Evolutionary conservation across 2,888 invertebrate species (phyloP).

Genomic region (Latrodectus elegans): DNA sequence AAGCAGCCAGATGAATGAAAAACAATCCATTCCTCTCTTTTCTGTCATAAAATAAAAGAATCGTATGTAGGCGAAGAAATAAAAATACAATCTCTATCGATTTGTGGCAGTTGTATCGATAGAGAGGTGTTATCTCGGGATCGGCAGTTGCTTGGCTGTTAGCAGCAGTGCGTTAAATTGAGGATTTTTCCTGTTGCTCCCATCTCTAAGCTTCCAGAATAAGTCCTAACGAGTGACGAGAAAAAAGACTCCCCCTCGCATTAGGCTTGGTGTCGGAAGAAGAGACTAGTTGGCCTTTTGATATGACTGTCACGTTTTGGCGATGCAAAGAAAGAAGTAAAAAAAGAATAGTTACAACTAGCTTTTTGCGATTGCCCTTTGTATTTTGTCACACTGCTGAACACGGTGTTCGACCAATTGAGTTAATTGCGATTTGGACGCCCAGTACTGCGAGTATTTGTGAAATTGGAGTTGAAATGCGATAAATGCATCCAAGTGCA

Average conservation of each 20-base stretch:
- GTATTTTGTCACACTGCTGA: constrained; percentile 3
- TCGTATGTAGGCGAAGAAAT: background rate
- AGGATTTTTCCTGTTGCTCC: constrained; percentile 43
- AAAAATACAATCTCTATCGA: constrained; percentile 18
- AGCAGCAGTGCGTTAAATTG: constrained; percentile 55
- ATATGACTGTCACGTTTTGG: background rate
- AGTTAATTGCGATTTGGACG: constrained; percentile 1
- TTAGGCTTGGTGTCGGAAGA: background rate
- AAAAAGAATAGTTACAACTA: background rate
- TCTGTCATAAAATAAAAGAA: background rate
- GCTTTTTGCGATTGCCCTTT: background rate
- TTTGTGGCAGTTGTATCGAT: constrained; percentile 48
- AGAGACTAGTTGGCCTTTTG: background rate
- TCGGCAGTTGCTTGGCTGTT: constrained; percentile 46
- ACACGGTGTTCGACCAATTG: constrained; percentile 1
- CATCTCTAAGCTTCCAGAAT: constrained; percentile 11
- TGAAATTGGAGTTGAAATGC: too few relatives aligned
- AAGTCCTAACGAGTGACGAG: constrained; percentile 32
- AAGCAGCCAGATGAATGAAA: background rate
- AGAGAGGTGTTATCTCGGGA: constrained; percentile 53
- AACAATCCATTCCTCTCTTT: constrained; percentile 25
- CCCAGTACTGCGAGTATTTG: background rate
- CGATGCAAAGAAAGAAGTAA: background rate
- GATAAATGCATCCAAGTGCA: too few relatives aligned
- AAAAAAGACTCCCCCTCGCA: background rate